Base-by-base conservation (phyloP, 2,888 invertebrate species). In the Heliconius charithonia region DNA sequence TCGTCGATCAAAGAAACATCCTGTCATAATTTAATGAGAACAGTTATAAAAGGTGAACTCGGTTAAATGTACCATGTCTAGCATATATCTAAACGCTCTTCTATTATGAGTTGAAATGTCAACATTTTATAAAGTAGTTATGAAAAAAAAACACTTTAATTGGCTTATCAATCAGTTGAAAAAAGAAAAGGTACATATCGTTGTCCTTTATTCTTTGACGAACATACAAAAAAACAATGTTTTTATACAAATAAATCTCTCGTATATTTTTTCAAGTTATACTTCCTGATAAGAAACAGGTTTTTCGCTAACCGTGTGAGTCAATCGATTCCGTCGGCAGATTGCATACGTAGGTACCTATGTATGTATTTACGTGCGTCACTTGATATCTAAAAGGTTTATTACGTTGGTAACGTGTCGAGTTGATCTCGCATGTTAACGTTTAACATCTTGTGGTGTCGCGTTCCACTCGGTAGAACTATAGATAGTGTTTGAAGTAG, bases 11-110 rank as follows among this genome's bases (percentile, higher is more conserved):
- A 81, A 79, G 78, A 78, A 82, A 80, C 77, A 70, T 70, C 59
- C 74, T 69, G 78, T 76, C 71, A 77, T 81, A 79, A 82, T 79
- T 79, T 83, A 74, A 79, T 80, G 80, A 79, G 63, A 79, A 79
- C 78, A 81, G 81, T 78, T 80, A 77, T 81, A 79, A 80, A 66
- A 80, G 70, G 78, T 78, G 51, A 77, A 76, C 41, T 75, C 59
- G 41, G 62, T 62, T 69, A 62, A 77, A 27, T 41, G 66, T 67
- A 73, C 37, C 56, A 29, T n/a, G 22, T 70, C 63, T 69, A 45
- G 62, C 66, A 78, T 74, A 76, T 67, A 56, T 76, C 25, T 51
- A 27, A 45, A 63, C 19, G 62, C 19, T 32, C 29, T 71, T n/a
- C 56, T 59, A 72, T 72, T 72, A 37, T 59, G 32, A 59, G 32